phyloP scores from a whole-genome alignment of 2,113 vertebrate species.

The Acanthisitta chloris region DNA sequence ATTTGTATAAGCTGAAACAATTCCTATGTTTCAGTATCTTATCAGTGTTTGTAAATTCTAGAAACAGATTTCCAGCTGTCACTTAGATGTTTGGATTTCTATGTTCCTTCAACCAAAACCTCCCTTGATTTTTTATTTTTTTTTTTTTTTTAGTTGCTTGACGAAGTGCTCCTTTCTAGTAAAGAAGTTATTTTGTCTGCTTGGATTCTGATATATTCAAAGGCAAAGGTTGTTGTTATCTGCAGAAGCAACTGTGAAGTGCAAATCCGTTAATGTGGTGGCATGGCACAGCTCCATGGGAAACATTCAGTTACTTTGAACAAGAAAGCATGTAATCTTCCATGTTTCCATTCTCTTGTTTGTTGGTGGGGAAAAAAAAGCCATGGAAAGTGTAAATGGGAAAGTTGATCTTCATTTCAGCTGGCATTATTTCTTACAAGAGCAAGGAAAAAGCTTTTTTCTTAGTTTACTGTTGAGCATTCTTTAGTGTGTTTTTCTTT shows the following conservation, averaged over 20 bases:
- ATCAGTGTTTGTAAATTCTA: conserved; percentile 17
- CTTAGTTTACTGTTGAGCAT: not conserved
- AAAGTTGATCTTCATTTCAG: conserved; percentile 23
- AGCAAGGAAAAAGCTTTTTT: not conserved
- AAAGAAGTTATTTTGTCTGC: not conserved
- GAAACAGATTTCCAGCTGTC: conserved; percentile 8
- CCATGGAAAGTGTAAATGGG: conserved; percentile 2
- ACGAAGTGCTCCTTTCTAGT: not conserved
- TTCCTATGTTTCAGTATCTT: not conserved
- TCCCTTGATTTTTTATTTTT: not conserved
- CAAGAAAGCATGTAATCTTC: not conserved
- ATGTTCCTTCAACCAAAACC: not conserved
- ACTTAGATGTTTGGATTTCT: not conserved
- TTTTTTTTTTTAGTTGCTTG: too few species aligned
- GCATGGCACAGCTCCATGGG: not conserved
- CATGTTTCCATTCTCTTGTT: not conserved
- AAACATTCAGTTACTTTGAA: not conserved
- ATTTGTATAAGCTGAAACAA: conserved; percentile 23
- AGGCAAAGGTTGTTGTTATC: not conserved
- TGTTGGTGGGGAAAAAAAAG: not conserved
- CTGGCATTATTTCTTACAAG: not conserved
- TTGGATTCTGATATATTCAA: not conserved
- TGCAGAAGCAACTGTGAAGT: not conserved
- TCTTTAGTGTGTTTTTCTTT: not conserved
- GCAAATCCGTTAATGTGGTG: not conserved